These are phyloP conservation scores for Isurus oxyrinchus DNA, from an alignment of 2,113 vertebrate genomes.

Conservation along the genomic window DNA sequence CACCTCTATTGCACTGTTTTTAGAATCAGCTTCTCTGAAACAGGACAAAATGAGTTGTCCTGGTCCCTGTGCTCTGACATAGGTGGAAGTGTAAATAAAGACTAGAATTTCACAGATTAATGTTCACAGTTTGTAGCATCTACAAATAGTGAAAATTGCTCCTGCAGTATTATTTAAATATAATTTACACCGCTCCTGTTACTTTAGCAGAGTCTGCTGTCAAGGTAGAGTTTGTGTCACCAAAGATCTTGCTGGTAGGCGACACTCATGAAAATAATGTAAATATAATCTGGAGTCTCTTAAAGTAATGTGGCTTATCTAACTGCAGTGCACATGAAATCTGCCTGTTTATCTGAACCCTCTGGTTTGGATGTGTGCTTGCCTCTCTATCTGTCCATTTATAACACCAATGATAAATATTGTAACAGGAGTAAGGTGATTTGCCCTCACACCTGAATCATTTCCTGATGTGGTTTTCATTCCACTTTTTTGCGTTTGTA, in stretches of 20 bases:
- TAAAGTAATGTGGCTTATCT: background rate
- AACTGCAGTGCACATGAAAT: background rate
- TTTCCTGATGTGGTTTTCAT: background rate
- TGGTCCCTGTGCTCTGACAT: background rate
- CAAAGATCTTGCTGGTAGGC: background rate
- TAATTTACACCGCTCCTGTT: background rate
- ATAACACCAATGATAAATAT: background rate
- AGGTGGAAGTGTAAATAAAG: background rate
- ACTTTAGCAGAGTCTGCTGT: background rate
- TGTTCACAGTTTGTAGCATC: background rate
- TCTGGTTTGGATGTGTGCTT: background rate
- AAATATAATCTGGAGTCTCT: background rate
- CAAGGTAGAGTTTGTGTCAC: background rate
- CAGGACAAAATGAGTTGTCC: background rate
- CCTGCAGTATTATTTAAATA: background rate
- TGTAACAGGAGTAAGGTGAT: background rate
- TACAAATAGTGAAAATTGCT: constrained; percentile 17
- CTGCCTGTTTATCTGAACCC: background rate
- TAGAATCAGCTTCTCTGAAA: background rate
- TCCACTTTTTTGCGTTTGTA: background rate
- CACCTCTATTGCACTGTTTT: background rate
- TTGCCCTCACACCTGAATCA: background rate
- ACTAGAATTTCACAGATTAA: background rate
- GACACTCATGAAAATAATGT: background rate
- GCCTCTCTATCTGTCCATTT: background rate